Base-by-base conservation (phyloP, 64 coral and sea anemone genomes). In the Dendrophyllia cribrosa region DNA sequence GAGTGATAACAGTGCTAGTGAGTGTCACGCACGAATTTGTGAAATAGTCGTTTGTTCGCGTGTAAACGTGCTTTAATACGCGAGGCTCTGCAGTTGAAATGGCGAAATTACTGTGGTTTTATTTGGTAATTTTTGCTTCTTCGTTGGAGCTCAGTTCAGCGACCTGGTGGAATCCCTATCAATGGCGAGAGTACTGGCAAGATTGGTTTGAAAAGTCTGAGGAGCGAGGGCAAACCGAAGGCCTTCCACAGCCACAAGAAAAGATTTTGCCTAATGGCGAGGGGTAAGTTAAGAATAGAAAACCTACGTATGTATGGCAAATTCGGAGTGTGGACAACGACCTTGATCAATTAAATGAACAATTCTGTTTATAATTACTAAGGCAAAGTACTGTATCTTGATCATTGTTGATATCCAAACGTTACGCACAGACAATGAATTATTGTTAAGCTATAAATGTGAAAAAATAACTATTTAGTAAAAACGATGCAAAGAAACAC, bases 131-230 rank as follows among this genome's bases (percentile, higher is more conserved):
- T 3, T 17, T 84, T 4, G 45, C 60, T 84, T 49, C 20, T 22
- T 84, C 80, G 0, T 23, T 84, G 10, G 62, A 68, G 10, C 61
- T 50, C 17, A 84, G 43, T 3, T 20, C 43, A 22, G 48, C 80
- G 7, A 67, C 60, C 8, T 84, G 80, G 80, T 84, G 80, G 80
- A 84, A 61, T 17, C 80, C 80, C 50, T 84, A 67, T 15, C 7
- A 67, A 7, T 84, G 80, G 80, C 60, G 80, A 51, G 43, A 84
- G 5, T 84, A 84, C 62, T 84, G 80, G 80, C 60, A 84, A 22
- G 80, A 84, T 8, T 84, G 80, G 80, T 84, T 60, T 45, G 19
- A 51, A 22, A 68, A 66, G 22, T 48, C 46, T 1, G 60, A 66
- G 9, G n/a, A 50, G 34, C 34, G 34, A 23, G 80, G 80, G 5